phyloP scores from a whole-genome alignment of 2,113 vertebrate genomes.

The Todiramphus chloris region DNA sequence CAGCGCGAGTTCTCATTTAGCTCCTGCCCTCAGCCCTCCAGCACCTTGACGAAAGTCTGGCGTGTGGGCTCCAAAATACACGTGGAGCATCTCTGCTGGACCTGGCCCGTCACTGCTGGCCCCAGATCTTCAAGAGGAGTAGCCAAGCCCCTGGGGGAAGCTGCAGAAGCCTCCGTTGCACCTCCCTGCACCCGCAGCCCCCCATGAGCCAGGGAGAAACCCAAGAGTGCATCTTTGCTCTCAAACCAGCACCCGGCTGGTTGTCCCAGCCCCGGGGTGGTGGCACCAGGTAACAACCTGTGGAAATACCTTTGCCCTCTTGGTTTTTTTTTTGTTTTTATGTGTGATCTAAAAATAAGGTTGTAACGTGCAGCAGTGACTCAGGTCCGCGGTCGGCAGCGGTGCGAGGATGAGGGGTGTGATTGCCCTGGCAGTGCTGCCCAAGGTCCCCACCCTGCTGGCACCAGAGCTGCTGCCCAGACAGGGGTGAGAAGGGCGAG shows the following conservation, averaged over 20 bases:
- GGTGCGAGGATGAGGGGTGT: neutral
- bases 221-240: neutral
- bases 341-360: neutral
- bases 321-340: neutral
- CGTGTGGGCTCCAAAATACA: neutral
- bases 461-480: neutral
- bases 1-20: neutral
- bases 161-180: neutral
- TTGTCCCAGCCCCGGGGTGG: neutral
- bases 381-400: neutral
- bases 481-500: neutral
- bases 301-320: neutral
- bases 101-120: neutral
- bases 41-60: neutral
- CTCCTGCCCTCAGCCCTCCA: neutral
- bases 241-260: neutral
- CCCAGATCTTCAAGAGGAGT: neutral
- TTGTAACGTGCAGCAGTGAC: neutral
- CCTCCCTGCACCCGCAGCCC: neutral
- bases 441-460: neutral
- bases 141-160: neutral
- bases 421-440: neutral
- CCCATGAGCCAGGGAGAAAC: neutral
- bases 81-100: rapidly evolving
- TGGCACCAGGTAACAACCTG: neutral